Conservation (phyloP, 2,113 vertebrate species). For the Candoia aspera region DNA sequence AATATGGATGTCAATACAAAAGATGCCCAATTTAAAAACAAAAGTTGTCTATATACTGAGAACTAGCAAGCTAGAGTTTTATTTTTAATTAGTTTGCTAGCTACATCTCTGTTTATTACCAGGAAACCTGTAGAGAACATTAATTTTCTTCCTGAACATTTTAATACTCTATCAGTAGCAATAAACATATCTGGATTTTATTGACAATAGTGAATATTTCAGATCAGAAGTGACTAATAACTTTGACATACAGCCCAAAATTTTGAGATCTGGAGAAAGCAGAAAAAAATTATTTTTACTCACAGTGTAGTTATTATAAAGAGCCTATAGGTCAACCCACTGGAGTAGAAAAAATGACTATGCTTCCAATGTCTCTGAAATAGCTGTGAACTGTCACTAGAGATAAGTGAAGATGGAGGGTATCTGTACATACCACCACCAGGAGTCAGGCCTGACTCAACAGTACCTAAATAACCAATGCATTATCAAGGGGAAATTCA, state of each 20-base stretch:
- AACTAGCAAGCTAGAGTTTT: neutral
- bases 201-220: neutral
- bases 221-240: neutral
- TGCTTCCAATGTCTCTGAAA: neutral
- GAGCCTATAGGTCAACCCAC: neutral
- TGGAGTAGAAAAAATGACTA: neutral
- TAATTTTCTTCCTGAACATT: neutral
- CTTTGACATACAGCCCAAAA: neutral
- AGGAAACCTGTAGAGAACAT: neutral
- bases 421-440: neutral
- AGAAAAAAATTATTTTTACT: neutral
- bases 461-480: neutral
- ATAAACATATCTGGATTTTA: neutral
- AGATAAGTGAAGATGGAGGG: neutral
- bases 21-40: neutral
- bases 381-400: neutral
- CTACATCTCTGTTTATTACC: neutral
- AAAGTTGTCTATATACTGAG: neutral
- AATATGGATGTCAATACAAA: neutral
- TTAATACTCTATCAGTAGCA: neutral
- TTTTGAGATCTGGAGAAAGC: neutral
- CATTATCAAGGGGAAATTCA: neutral
- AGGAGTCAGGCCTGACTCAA: neutral
- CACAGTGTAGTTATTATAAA: neutral
- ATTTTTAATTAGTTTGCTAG: neutral